Base-by-base conservation (phyloP, 1,140 invertebrate genomes). In the Zophobas atratus region DNA sequence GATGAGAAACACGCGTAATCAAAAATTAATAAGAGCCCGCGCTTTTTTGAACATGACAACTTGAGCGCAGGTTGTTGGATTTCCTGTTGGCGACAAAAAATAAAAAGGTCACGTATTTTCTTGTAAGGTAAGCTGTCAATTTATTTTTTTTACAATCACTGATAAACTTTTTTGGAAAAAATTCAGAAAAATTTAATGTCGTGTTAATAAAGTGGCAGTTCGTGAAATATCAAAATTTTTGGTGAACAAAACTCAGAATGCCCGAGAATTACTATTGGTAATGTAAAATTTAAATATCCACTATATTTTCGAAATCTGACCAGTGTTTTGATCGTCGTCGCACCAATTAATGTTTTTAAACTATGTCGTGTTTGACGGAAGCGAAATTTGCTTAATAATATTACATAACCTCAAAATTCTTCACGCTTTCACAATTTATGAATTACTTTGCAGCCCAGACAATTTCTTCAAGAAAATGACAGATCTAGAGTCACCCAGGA, bases 401-500 rank as follows among this genome's bases (percentile, higher is more conserved):
- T 67, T 43, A 67, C 75, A 70, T 82, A 80, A 82, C 77, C 77
- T 80, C 75, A 78, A 79, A 79, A 43, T 60, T 63, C 5, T 63
- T 76, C 43, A 76, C 33, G 60, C 60, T 67, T 67, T 63, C 46
- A 53, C 57, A 57, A 76, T 32, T 2, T 70, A 6, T 75, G 75
- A 20, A 20, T 81, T 83, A 63, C 80, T 73, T 83, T 85, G 67
- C 79, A 86, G 85, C 76, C 77, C 81, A 41, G 86, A 87, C 77
- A 87, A 87, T 77, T 87, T 87, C 77, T 87, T 87, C 71, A 82
- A 86, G 56, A 87, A 86, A 82, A 83, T 87, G 84, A 86, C 85
- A n/a, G 84, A 86, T 84, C 89, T 91, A 87, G 90, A 91, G 84
- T 89, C 89, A 73, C 89, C 89, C 71, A 88, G 88, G 81, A 92